A percentile compares a stretch with the other conserved stretches of the same genome.
Conservation (phyloP, 2,888 invertebrate genomes). For the Hydriomena furcata region DNA sequence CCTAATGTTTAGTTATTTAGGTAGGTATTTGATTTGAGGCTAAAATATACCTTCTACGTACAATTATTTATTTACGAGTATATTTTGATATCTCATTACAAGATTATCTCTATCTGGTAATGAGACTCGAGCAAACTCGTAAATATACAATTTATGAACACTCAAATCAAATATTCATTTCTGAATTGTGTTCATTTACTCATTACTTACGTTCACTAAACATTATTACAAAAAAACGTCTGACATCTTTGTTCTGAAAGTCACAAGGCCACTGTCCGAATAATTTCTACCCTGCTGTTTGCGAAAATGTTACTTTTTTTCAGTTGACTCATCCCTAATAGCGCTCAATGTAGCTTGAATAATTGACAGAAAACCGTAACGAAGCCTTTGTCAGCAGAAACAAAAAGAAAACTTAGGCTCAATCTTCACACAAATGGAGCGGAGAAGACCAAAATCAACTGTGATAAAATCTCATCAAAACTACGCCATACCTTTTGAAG, state of each 20-base stretch:
- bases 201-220: slow-evolving; percentile 3
- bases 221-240: slow-evolving; percentile 8
- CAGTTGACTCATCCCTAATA: slow-evolving; percentile 16
- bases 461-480: too few relatives aligned
- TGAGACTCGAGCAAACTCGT: too few relatives aligned
- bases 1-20: too few relatives aligned
- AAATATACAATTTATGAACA: neutral
- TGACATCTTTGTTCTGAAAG: slow-evolving; percentile 17
- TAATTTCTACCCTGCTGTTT: slow-evolving; percentile 11
- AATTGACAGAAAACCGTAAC: slow-evolving; percentile 13
- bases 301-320: slow-evolving; percentile 15
- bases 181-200: neutral
- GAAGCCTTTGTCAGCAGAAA: slow-evolving; percentile 12
- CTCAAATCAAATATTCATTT: neutral
- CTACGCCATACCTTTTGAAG: too few relatives aligned
- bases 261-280: slow-evolving; percentile 17
- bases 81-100: too few relatives aligned
- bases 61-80: too few relatives aligned
- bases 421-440: neutral
- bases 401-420: slow-evolving; percentile 3
- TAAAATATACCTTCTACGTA: too few relatives aligned
- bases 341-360: slow-evolving; percentile 22
- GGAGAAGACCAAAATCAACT: neutral
- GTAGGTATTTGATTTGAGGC: too few relatives aligned
- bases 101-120: too few relatives aligned